Conservation (phyloP, 2,113 vertebrate species). For the Oxyura jamaicensis region DNA sequence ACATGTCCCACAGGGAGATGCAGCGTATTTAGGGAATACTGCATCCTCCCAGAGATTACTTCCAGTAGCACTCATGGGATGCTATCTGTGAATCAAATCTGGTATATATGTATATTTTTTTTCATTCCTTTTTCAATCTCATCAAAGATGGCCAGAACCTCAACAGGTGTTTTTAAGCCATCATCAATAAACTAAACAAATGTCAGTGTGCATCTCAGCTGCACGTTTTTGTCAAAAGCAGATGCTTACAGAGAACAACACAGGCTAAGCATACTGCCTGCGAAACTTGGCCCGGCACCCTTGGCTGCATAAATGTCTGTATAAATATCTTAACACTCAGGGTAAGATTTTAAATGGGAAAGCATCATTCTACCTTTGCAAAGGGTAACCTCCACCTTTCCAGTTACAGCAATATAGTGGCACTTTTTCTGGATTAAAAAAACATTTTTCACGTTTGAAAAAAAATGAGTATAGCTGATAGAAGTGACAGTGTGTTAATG, state of each 20-base stretch:
- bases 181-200: neutral
- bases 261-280: neutral
- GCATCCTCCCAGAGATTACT: neutral
- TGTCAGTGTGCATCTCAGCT: neutral
- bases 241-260: neutral
- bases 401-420: neutral
- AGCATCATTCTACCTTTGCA: neutral
- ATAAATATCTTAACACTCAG: neutral
- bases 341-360: neutral
- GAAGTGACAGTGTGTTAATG: conserved; percentile 50
- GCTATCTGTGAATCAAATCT: neutral
- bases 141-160: neutral
- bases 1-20: neutral
- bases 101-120: neutral
- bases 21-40: neutral
- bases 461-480: neutral
- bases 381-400: neutral
- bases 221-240: neutral
- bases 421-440: conserved; percentile 38
- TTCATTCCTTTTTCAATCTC: neutral
- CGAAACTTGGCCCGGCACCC: neutral
- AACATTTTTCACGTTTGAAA: conserved; percentile 16
- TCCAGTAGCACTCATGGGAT: neutral
- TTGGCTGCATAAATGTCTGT: neutral
- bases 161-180: neutral